Conservation (phyloP, 2,888 invertebrate species). For the Arrhopalites spinosus region DNA sequence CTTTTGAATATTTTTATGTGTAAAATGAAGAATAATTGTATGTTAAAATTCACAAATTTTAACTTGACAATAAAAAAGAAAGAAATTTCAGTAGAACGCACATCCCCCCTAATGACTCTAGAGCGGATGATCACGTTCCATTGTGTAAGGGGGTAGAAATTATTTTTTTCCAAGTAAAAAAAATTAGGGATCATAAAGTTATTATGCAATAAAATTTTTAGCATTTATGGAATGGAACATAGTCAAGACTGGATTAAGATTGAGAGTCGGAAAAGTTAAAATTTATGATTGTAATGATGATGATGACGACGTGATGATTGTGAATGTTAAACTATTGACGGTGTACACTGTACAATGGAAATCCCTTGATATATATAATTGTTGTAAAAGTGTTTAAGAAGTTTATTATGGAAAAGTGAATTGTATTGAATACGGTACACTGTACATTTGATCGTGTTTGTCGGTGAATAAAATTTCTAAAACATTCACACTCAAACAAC, state of each 20-base stretch:
- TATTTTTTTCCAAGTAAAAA: too few relatives aligned
- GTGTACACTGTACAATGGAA: neutral
- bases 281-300: neutral
- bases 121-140: too few relatives aligned
- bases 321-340: conserved; percentile 13
- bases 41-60: neutral
- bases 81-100: too few relatives aligned
- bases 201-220: conserved; percentile 14
- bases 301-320: neutral
- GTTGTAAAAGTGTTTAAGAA: too few relatives aligned
- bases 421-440: neutral
- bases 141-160: too few relatives aligned
- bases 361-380: neutral
- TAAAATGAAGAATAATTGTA: too few relatives aligned
- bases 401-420: conserved; percentile 2
- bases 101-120: too few relatives aligned
- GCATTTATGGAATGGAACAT: neutral
- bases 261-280: neutral
- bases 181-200: conserved; percentile 15
- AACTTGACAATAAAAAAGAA: too few relatives aligned
- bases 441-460: neutral
- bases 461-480: neutral
- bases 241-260: neutral
- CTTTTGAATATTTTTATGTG: too few relatives aligned
- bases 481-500: too few relatives aligned